Percentiles rank a stretch among this genome's conserved stretches.
Conservation (phyloP, 2,888 invertebrate genomes). For the Drosophila imparisetae region DNA sequence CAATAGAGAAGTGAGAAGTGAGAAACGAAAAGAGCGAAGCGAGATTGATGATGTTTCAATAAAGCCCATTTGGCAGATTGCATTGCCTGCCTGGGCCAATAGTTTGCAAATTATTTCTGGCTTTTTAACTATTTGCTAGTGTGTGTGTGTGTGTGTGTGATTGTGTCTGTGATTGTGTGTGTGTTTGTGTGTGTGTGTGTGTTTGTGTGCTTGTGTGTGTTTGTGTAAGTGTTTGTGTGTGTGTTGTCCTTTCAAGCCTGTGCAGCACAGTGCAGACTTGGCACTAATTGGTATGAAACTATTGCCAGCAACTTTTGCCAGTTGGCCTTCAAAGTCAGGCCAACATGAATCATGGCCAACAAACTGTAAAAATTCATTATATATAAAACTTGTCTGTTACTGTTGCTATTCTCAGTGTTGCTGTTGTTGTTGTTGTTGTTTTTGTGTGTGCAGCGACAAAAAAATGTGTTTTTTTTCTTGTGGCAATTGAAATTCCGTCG, state of each 20-base stretch:
- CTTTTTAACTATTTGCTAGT: conserved; percentile 44
- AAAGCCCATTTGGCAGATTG: conserved; percentile 59
- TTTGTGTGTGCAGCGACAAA: conserved; percentile 19
- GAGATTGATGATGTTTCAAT: conserved; percentile 76
- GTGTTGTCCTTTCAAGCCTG: conserved; percentile 38
- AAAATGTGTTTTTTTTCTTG: conserved; percentile 23
- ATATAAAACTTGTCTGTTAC: conserved; percentile 16
- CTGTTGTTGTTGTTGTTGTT: conserved; percentile 15
- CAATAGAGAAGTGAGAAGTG: not conserved
- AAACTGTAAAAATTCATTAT: conserved; percentile 73
- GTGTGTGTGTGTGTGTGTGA: not conserved
- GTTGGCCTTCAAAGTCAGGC: conserved; percentile 46
- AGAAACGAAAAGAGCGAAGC: conserved; percentile 20
- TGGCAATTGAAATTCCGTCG: conserved; percentile 68
- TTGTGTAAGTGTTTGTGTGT: not conserved
- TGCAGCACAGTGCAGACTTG: conserved; percentile 33
- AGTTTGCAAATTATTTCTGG: conserved; percentile 67
- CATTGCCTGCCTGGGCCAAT: conserved; percentile 48
- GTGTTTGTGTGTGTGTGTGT: conserved; percentile 1
- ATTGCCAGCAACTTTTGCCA: conserved; percentile 47
- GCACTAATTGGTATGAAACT: conserved; percentile 69
- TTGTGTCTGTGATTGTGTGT: not conserved
- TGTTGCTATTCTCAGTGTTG: conserved; percentile 7
- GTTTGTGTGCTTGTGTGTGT: conserved; percentile 1
- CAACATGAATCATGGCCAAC: conserved; percentile 74